These are phyloP conservation scores for Zaprionus tsacasi DNA, from an alignment of 1,140 invertebrate species.

Conservation along the genomic window DNA sequence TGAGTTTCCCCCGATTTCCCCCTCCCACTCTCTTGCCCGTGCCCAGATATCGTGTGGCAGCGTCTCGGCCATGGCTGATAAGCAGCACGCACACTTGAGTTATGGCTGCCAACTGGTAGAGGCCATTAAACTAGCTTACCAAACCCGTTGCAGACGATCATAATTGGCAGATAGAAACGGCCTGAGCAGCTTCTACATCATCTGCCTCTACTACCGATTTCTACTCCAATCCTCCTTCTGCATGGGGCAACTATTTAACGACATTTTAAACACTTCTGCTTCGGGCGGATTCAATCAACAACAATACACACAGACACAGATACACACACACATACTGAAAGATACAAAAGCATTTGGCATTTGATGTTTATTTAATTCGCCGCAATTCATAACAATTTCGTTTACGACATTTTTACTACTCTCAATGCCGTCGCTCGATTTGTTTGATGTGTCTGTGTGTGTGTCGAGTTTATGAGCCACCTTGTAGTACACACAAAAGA, in stretches of 20 bases:
- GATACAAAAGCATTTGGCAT: conserved; percentile 60
- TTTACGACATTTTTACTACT: conserved; percentile 82
- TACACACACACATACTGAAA: conserved; percentile 18
- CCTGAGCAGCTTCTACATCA: not conserved
- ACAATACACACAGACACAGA: conserved; percentile 37
- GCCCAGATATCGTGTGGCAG: conserved; percentile 65
- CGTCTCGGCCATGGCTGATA: conserved; percentile 47
- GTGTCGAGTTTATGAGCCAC: conserved; percentile 43
- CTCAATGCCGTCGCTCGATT: conserved; percentile 57
- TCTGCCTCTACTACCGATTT: not conserved
- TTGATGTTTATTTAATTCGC: conserved; percentile 81
- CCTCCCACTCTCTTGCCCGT: not conserved
- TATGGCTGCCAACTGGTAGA: conserved; percentile 42
- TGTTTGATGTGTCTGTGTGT: conserved; percentile 42
- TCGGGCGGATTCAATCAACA: conserved; percentile 56
- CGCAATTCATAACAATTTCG: conserved; percentile 81
- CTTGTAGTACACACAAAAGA: conserved; percentile 16
- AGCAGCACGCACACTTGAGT: conserved; percentile 55
- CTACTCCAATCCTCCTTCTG: conserved; percentile 2
- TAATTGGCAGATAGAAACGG: conserved; percentile 44
- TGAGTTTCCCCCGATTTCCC: conserved; percentile 26
- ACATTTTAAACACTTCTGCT: conserved; percentile 69
- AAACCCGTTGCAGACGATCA: conserved; percentile 37
- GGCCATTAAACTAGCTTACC: conserved; percentile 34
- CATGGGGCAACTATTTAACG: conserved; percentile 50